These are phyloP conservation scores for Anoplius nigerrimus DNA, from an alignment of 2,888 invertebrate species.

Conservation along the genomic window DNA sequence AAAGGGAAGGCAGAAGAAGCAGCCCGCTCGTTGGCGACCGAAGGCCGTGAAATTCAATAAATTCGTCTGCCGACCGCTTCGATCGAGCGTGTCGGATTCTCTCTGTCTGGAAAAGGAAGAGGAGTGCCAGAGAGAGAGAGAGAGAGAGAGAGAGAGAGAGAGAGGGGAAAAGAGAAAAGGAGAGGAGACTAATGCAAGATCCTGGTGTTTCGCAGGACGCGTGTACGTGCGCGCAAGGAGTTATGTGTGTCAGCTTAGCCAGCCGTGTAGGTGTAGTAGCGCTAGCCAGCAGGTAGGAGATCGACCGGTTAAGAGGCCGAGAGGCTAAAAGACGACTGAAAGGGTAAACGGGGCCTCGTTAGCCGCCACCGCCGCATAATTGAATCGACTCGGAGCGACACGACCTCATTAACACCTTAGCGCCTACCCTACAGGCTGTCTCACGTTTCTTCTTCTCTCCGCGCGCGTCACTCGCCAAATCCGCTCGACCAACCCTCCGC, in stretches of 20 bases:
- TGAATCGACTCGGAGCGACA: slow-evolving; percentile 74
- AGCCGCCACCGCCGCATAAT: slow-evolving; percentile 73
- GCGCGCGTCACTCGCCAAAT: not conserved
- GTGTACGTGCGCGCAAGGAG: slow-evolving; percentile 27
- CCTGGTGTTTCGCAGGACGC: slow-evolving; percentile 8
- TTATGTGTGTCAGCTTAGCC: slow-evolving; percentile 45
- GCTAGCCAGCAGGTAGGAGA: slow-evolving; percentile 57
- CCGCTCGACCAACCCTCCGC: too few species aligned
- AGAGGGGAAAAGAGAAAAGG: too few species aligned
- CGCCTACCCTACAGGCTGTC: slow-evolving; percentile 72
- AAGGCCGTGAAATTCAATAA: too few species aligned
- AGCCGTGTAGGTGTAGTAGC: slow-evolving; percentile 48
- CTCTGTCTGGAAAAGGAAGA: not conserved
- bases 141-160: too few species aligned
- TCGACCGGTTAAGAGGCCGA: slow-evolving; percentile 61
- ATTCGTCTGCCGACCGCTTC: too few species aligned
- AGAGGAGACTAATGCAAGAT: not conserved
- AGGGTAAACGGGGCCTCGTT: slow-evolving; percentile 72
- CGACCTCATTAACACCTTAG: slow-evolving; percentile 75
- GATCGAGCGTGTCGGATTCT: too few species aligned
- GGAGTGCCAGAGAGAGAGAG: not conserved
- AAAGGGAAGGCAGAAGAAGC: too few species aligned
- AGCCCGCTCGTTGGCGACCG: not conserved
- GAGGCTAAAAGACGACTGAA: slow-evolving; percentile 66
- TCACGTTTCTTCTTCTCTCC: slow-evolving; percentile 68